phyloP scores from a whole-genome alignment of 2,113 vertebrate species.

The Chlamydotis undulata region DNA sequence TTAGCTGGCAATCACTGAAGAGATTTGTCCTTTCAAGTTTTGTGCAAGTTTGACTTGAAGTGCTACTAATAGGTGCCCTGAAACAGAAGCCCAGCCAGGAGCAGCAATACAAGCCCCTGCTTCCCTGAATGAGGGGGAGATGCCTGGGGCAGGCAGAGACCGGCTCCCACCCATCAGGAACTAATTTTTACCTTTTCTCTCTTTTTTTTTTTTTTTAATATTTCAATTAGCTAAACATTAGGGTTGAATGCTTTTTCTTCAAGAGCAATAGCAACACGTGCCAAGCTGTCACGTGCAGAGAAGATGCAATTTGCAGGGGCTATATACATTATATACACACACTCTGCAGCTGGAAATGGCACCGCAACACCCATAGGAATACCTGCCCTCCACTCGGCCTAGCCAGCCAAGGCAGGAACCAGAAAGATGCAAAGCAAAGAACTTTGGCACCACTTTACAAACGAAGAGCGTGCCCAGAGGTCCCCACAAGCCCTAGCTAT shows the following conservation, averaged over 20 bases:
- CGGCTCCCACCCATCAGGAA: not conserved
- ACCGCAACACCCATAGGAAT: not conserved
- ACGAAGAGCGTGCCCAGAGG: not conserved
- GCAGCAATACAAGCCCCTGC: fast-evolving
- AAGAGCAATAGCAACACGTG: not conserved
- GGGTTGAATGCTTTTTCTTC: not conserved
- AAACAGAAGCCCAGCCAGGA: not conserved
- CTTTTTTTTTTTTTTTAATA: not conserved
- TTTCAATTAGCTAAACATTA: not conserved
- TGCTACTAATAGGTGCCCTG: not conserved
- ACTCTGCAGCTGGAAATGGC: not conserved
- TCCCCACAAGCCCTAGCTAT: not conserved
- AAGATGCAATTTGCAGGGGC: not conserved
- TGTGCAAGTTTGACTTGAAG: not conserved
- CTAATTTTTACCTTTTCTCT: not conserved
- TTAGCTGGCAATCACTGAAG: not conserved
- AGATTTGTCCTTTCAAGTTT: not conserved
- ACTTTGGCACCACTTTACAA: not conserved
- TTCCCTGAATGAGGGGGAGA: not conserved
- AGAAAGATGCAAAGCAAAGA: not conserved
- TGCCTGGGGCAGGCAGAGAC: not conserved
- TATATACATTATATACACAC: not conserved
- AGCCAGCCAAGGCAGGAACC: not conserved
- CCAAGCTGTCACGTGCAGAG: fast-evolving
- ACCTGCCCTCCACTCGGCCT: not conserved